Conservation (phyloP, 2,113 vertebrate genomes). For the Thoracochromis brauschi region DNA sequence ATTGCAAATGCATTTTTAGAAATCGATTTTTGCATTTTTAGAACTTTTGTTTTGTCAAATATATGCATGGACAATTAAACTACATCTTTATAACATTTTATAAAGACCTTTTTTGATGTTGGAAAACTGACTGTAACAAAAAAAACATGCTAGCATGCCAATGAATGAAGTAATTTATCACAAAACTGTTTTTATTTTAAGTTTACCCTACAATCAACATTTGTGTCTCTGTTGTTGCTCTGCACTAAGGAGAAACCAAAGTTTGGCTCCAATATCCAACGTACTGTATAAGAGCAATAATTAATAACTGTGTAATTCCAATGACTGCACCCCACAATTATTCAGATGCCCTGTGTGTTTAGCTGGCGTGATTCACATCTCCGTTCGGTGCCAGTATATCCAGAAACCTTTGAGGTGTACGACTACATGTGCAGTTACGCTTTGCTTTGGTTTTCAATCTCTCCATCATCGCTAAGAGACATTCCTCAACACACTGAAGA, state of each 20-base stretch:
- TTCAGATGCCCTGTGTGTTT: conserved; percentile 32
- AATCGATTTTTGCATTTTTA: background rate
- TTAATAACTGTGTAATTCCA: conserved; percentile 31
- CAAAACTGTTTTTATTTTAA: background rate
- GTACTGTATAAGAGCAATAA: background rate
- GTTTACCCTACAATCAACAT: background rate
- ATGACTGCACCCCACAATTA: conserved; percentile 40
- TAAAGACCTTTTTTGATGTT: background rate
- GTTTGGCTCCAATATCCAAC: background rate
- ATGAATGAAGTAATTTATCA: background rate
- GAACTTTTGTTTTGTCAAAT: background rate
- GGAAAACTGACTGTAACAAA: background rate
- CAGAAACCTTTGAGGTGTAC: conserved; percentile 33
- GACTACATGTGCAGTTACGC: conserved; percentile 11
- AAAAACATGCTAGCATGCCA: background rate
- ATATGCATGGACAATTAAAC: background rate
- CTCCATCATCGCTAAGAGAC: conserved; percentile 52
- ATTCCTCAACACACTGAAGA: conserved; percentile 43
- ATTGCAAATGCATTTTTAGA: background rate
- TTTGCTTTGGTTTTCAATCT: conserved; percentile 53
- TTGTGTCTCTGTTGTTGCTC: background rate
- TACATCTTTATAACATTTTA: background rate
- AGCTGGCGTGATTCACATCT: conserved; percentile 34
- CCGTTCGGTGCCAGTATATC: conserved; percentile 16
- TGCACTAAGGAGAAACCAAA: background rate